Evolutionary conservation across 2,888 invertebrate species (phyloP).

Genomic region (Biston stratarius): DNA sequence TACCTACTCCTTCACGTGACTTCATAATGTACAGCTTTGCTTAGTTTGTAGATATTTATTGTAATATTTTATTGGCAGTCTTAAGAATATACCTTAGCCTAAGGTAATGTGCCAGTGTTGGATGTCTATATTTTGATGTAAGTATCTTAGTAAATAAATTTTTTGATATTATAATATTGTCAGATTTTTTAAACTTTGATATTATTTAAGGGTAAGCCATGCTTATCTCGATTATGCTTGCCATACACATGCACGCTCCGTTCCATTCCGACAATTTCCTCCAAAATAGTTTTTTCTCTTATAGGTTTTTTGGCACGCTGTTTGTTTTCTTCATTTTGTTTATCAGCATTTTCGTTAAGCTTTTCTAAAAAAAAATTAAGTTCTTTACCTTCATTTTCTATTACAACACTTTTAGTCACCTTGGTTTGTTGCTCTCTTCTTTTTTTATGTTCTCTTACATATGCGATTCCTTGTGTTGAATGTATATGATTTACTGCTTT

Average conservation of each 20-base stretch:
- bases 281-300: slow-evolving; percentile 37
- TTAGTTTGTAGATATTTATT: too few relatives aligned
- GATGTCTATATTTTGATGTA: too few relatives aligned
- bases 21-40: too few relatives aligned
- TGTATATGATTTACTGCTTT: background rate
- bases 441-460: background rate
- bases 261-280: slow-evolving; percentile 34
- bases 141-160: too few relatives aligned
- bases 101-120: too few relatives aligned
- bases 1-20: too few relatives aligned
- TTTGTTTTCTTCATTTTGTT: background rate
- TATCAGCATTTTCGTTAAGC: background rate
- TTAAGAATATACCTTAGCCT: too few relatives aligned
- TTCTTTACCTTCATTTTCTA: background rate
- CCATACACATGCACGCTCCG: slow-evolving; percentile 49
- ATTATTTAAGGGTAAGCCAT: slow-evolving; percentile 16
- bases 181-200: slow-evolving; percentile 7
- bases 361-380: background rate
- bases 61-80: too few relatives aligned
- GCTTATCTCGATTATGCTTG: slow-evolving; percentile 22
- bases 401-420: background rate
- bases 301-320: background rate
- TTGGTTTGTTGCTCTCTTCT: background rate
- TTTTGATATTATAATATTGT: too few relatives aligned
- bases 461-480: background rate